Evolutionary conservation across 2,113 vertebrate genomes (phyloP).

Genomic region (Anarrhichthys ocellatus): DNA sequence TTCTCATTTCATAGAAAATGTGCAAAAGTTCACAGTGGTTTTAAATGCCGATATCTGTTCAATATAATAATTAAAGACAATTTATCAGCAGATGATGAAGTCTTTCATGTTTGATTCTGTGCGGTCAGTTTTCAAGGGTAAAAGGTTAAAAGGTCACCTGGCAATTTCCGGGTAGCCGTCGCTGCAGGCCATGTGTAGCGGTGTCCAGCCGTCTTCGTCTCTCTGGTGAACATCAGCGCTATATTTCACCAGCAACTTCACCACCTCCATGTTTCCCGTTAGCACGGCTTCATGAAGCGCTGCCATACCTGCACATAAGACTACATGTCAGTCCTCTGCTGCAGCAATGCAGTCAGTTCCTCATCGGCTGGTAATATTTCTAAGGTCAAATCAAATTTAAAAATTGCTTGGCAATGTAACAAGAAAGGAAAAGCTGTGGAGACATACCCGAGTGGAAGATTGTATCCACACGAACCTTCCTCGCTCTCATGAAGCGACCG

Average conservation of each 20-base stretch:
- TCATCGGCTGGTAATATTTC: background rate
- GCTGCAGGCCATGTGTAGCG: constrained; percentile 96
- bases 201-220: constrained; percentile 93
- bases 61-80: background rate
- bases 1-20: background rate
- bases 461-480: constrained; percentile 91
- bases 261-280: constrained; percentile 93
- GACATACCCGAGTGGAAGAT: constrained; percentile 93
- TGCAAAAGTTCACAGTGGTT: background rate
- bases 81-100: background rate
- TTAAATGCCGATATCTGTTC: background rate
- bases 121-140: background rate
- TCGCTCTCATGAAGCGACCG: constrained; percentile 92
- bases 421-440: background rate
- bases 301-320: constrained; percentile 87
- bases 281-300: constrained; percentile 96
- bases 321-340: background rate
- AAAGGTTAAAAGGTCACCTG: constrained; percentile 79
- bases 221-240: constrained; percentile 93
- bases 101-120: background rate
- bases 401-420: background rate
- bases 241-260: constrained; percentile 91
- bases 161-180: constrained; percentile 91
- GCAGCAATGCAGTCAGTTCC: background rate
- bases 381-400: background rate